These are phyloP conservation scores for Percina caprodes DNA, from an alignment of 2,113 vertebrate genomes.

Conservation along the genomic window DNA sequence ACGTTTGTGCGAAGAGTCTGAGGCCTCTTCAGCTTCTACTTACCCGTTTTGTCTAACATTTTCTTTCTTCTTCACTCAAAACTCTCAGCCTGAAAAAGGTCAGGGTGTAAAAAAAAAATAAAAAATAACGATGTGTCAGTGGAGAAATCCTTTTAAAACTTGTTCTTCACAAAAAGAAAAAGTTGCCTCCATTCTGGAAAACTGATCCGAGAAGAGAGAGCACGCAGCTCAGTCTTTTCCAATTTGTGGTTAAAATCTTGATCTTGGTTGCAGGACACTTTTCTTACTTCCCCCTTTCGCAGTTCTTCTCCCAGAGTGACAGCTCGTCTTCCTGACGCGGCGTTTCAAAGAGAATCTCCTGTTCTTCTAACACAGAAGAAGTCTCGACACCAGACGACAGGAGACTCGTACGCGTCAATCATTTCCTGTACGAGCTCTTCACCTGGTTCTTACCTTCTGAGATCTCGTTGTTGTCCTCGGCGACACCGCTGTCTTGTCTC, in stretches of 20 bases:
- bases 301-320: background rate
- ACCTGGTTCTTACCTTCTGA: conserved; percentile 68
- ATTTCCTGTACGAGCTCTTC: background rate
- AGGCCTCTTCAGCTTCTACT: conserved; percentile 8
- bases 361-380: background rate
- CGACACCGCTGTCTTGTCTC: conserved; percentile 1
- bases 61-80: background rate
- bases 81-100: conserved; percentile 2
- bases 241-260: background rate
- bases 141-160: background rate
- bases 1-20: background rate
- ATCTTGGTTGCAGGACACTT: background rate
- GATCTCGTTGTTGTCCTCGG: conserved; percentile 63
- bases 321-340: background rate
- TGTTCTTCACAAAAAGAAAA: background rate
- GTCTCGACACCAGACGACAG: conserved; percentile 17
- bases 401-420: background rate
- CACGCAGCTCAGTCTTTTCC: background rate
- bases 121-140: too few species aligned
- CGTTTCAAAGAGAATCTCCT: conserved; percentile 5
- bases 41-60: background rate
- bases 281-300: background rate
- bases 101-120: background rate
- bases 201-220: background rate
- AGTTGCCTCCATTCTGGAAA: background rate